phyloP scores from a whole-genome alignment of 2,113 vertebrate species.

The Syrmaticus mikado region DNA sequence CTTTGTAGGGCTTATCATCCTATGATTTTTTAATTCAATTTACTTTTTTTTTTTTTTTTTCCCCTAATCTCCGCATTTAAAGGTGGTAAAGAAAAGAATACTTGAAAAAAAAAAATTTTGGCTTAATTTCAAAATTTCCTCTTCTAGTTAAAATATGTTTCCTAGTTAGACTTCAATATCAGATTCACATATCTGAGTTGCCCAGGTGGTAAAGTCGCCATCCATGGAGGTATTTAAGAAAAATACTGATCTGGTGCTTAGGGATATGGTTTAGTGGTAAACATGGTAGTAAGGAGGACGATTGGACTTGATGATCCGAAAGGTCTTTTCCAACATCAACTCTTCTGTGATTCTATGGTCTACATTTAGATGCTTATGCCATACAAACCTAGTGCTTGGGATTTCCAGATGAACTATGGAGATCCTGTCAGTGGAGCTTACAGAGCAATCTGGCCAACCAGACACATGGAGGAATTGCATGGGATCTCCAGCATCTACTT shows the following conservation, averaged over 20 bases:
- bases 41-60: background rate
- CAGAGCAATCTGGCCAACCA: background rate
- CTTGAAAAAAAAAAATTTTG: background rate
- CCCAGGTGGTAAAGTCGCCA: too few species aligned
- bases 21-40: background rate
- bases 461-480: background rate
- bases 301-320: too few species aligned
- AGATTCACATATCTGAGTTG: background rate
- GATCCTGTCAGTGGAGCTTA: accelerated
- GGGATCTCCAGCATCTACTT: background rate
- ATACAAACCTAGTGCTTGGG: background rate
- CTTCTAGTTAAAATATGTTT: background rate
- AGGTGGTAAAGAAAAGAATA: background rate
- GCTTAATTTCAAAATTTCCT: background rate
- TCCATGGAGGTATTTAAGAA: too few species aligned
- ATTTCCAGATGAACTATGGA: accelerated
- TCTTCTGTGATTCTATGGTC: too few species aligned
- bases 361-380: background rate
- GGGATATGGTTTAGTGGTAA: too few species aligned
- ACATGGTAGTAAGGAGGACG: too few species aligned
- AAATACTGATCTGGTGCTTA: too few species aligned
- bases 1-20: too few species aligned
- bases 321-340: too few species aligned
- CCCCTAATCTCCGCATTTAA: background rate
- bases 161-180: background rate